Evolutionary conservation across 2,888 invertebrate species (phyloP).

Genomic region (Ypsolopha scabrella): DNA sequence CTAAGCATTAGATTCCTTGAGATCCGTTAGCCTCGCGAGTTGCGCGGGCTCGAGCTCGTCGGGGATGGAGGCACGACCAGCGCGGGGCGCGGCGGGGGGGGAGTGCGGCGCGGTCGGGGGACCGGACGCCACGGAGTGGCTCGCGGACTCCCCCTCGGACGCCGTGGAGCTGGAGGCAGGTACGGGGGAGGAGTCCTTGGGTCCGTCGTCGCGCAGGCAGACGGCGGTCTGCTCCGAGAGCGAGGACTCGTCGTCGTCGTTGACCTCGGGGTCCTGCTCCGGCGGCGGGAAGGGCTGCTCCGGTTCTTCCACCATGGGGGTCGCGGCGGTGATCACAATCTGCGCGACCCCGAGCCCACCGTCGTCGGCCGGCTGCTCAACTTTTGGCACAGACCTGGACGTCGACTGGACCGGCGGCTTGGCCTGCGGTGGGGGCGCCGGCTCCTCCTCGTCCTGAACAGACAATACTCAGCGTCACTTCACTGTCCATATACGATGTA

Average conservation of each 20-base stretch:
- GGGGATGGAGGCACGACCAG: conserved; percentile 86
- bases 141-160: conserved; percentile 75
- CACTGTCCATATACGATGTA: too few species aligned
- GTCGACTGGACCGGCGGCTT: conserved; percentile 24
- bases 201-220: conserved; percentile 60
- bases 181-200: conserved; percentile 68
- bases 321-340: conserved; percentile 94
- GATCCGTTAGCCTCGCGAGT: conserved; percentile 86
- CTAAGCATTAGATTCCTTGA: conserved; percentile 93
- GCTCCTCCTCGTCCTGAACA: conserved; percentile 21
- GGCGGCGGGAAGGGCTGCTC: conserved; percentile 82
- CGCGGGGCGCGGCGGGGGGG: conserved; percentile 76
- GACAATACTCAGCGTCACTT: neutral
- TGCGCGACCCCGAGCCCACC: conserved; percentile 86
- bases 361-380: conserved; percentile 58
- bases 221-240: conserved; percentile 62
- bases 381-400: conserved; percentile 20
- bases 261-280: conserved; percentile 33
- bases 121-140: conserved; percentile 56
- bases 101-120: conserved; percentile 70
- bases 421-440: conserved; percentile 19
- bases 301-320: conserved; percentile 90
- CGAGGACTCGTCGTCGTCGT: conserved; percentile 58
- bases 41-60: conserved; percentile 92
- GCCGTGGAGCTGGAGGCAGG: conserved; percentile 73